Base-by-base conservation (phyloP, 2,797 vertebrate genomes). In the Pangasius larnaudii region DNA sequence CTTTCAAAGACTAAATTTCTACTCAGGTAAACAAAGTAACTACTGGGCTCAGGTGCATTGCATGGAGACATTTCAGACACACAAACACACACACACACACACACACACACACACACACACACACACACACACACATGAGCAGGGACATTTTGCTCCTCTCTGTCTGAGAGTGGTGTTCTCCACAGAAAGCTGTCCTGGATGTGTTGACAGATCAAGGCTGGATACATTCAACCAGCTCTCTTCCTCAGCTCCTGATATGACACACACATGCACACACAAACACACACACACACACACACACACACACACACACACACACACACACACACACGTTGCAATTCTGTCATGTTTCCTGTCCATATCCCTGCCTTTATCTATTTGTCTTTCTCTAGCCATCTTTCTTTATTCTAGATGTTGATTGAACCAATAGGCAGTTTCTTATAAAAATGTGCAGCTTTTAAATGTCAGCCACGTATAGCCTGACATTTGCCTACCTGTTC, bases 401-500 rank as follows among this genome's bases (percentile, higher is more conserved):
- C 14, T 80, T 14, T 65, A 5, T 87, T 58, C 51, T 69, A 33
- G 65, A 51, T 16, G 27, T 53, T 65, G 30, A 58, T 4, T 58
- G 86, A 59, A 88, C 89, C 81, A 92, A 92, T 93, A 89, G 92
- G 89, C 86, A 86, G 85, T 90, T 91, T 86, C 80, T 24, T 91
- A 91, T 88, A 36, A 77, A 39, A 91, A 51, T 82, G 72, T 94
- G 89, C 92, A 92, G 88, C 92, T 91, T 93, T 93, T 93, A 95
- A 94, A 94, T 94, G 94, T 95, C 93, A 94, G 85, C 88, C 58
- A 46, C 42, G 42, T 46, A 14, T 91, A 89, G 88, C 88, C 87
- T 94, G 94, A 93, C 93, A 94, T 94, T 93, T 94, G 89, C 89
- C 86, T 93, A 24, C 88, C 49, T 86, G 88, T 92, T 94, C 81